These are phyloP conservation scores for Dasypus novemcinctus DNA, from an alignment of 2,113 vertebrate species.

Conservation along the genomic window DNA sequence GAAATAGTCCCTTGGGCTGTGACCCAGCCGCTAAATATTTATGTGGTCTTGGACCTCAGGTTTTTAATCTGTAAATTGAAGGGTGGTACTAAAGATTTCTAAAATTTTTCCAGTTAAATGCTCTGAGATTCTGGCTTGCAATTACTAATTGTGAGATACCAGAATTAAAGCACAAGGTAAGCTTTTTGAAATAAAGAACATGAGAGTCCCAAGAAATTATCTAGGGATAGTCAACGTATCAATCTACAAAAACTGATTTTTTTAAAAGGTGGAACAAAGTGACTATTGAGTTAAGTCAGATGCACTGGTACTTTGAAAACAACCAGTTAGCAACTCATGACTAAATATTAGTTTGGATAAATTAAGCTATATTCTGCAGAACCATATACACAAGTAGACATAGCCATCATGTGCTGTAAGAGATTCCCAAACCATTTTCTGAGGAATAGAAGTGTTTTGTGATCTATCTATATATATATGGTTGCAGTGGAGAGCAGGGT, in stretches of 20 bases:
- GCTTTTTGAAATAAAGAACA: neutral
- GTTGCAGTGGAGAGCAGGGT: neutral
- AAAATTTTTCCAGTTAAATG: neutral
- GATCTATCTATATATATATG: neutral
- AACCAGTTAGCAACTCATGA: constrained; percentile 31
- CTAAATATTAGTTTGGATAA: constrained; percentile 50
- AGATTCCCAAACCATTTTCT: constrained; percentile 3
- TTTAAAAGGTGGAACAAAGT: constrained; percentile 23
- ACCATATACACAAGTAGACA: neutral
- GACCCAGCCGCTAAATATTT: neutral
- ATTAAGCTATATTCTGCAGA: constrained; percentile 32
- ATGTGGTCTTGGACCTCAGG: neutral
- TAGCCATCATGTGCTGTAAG: neutral
- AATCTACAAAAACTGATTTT: neutral
- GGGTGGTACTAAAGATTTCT: neutral
- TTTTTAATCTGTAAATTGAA: neutral
- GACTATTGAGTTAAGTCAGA: constrained; percentile 43
- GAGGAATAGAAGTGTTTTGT: neutral
- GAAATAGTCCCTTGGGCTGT: neutral
- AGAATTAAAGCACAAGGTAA: constrained; percentile 18
- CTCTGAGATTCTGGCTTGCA: constrained; percentile 31
- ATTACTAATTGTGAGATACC: neutral
- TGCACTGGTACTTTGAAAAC: constrained; percentile 54
- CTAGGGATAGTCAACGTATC: neutral
- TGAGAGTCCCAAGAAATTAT: neutral